phyloP scores from a whole-genome alignment of 2,888 invertebrate genomes.

The Ceramica pisi region DNA sequence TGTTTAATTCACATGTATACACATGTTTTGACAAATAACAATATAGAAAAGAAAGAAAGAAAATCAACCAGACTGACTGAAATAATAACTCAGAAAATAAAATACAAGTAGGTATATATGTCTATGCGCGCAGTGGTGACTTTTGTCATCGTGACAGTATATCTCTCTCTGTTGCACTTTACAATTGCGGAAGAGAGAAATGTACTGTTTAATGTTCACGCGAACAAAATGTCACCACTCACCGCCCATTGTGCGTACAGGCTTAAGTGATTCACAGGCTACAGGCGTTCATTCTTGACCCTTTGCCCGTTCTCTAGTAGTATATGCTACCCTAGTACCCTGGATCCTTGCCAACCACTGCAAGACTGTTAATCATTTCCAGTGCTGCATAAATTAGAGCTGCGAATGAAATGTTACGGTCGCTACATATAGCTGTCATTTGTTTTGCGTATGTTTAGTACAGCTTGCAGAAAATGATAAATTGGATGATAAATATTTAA shows the following conservation, averaged over 20 bases:
- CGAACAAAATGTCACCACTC: too few species aligned
- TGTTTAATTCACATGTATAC: too few species aligned
- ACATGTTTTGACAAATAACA: too few species aligned
- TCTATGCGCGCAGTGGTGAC: too few species aligned
- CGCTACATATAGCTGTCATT: slow-evolving; percentile 14
- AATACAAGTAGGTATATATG: neutral
- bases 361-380: slow-evolving; percentile 46
- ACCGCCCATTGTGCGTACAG: too few species aligned
- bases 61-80: neutral
- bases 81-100: neutral
- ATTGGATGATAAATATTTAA: too few species aligned
- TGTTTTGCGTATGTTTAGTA: slow-evolving; percentile 22
- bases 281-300: neutral
- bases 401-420: slow-evolving; percentile 38
- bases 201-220: too few species aligned
- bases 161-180: too few species aligned
- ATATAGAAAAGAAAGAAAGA: too few species aligned
- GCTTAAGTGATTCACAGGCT: slow-evolving; percentile 3
- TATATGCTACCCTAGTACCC: neutral
- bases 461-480: slow-evolving; percentile 2
- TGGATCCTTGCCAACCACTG: slow-evolving; percentile 51
- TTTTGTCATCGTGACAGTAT: too few species aligned
- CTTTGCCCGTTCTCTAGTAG: slow-evolving; percentile 13
- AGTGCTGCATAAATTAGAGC: slow-evolving; percentile 40
- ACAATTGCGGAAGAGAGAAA: too few species aligned